These are phyloP conservation scores for Polyodon spathula DNA, from an alignment of 2,113 vertebrate genomes.

Conservation along the genomic window DNA sequence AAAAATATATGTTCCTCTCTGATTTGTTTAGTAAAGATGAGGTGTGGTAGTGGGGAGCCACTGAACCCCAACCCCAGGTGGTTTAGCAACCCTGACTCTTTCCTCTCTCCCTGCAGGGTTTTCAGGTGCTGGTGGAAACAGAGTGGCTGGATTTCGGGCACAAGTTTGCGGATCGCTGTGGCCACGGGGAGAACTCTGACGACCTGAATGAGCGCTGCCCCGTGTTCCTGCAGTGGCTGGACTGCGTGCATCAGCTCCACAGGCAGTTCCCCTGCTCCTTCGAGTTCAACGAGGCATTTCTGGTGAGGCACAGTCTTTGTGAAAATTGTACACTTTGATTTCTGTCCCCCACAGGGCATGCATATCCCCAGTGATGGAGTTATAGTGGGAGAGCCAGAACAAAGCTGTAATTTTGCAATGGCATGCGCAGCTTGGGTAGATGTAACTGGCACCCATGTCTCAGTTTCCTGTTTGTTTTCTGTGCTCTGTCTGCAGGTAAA, in stretches of 20 bases:
- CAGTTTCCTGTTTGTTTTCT: conserved; percentile 10
- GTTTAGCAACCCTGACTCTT: background rate
- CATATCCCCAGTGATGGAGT: no score
- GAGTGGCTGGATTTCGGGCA: conserved; percentile 98
- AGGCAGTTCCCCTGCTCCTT: conserved; percentile 98
- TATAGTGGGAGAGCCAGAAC: no score
- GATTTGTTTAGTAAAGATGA: background rate
- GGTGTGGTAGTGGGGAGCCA: background rate
- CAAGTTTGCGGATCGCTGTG: conserved; percentile 95
- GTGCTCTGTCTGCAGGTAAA: conserved; percentile 67
- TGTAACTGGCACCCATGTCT: conserved; percentile 10
- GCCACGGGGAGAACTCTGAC: conserved; percentile 89
- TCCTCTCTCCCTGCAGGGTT: conserved; percentile 61
- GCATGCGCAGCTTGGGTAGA: background rate
- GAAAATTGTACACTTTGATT: no score
- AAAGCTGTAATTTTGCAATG: background rate
- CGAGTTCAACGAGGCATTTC: conserved; percentile 96
- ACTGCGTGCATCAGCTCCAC: conserved; percentile 96
- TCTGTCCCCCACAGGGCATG: no score
- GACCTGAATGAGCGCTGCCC: conserved; percentile 95
- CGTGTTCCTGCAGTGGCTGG: conserved; percentile 95
- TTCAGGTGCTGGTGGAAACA: conserved; percentile 92
- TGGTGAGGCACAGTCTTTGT: conserved; percentile 58
- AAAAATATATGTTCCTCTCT: no score
- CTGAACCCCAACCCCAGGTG: background rate